Percentiles rank a stretch among this genome's conserved stretches.
Conservation (phyloP, 2,888 invertebrate species). For the Charanyca ferruginea region DNA sequence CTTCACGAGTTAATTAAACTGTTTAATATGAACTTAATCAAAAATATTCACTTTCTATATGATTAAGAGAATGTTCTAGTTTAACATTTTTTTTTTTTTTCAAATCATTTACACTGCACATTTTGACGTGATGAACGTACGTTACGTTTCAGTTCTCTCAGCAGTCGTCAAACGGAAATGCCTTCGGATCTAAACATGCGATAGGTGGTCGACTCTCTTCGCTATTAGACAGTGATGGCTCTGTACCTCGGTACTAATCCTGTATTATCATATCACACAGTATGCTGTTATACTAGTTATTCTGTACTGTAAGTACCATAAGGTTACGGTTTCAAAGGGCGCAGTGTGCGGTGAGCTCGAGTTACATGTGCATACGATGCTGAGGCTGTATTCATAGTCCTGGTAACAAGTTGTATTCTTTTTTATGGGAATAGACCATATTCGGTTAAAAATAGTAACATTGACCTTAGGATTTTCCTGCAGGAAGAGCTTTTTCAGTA, state of each 20-base stretch:
- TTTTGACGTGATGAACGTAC: too few species aligned
- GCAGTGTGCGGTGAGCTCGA: conserved; percentile 62
- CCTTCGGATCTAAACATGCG: conserved; percentile 53
- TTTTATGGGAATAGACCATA: neutral
- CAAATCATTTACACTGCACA: too few species aligned
- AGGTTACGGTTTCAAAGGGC: conserved; percentile 60
- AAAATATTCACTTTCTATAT: too few species aligned
- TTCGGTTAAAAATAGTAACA: neutral
- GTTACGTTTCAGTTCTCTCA: neutral
- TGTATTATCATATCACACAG: conserved; percentile 30
- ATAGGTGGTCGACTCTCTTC: conserved; percentile 35
- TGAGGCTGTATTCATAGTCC: conserved; percentile 62
- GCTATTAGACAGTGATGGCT: conserved; percentile 34
- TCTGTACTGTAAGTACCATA: conserved; percentile 14
- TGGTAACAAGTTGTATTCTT: neutral
- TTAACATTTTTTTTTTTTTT: too few species aligned
- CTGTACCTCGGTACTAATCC: conserved; percentile 55
- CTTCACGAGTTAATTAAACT: too few species aligned
- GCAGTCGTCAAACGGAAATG: conserved; percentile 57
- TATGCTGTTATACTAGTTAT: conserved; percentile 5
- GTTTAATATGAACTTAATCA: too few species aligned
- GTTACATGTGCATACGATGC: conserved; percentile 68
- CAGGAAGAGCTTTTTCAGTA: neutral
- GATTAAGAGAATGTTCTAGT: too few species aligned
- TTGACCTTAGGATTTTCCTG: neutral